Evolutionary conservation across 1,140 invertebrate species (phyloP).

Genomic region (Scaptomyza montana): DNA sequence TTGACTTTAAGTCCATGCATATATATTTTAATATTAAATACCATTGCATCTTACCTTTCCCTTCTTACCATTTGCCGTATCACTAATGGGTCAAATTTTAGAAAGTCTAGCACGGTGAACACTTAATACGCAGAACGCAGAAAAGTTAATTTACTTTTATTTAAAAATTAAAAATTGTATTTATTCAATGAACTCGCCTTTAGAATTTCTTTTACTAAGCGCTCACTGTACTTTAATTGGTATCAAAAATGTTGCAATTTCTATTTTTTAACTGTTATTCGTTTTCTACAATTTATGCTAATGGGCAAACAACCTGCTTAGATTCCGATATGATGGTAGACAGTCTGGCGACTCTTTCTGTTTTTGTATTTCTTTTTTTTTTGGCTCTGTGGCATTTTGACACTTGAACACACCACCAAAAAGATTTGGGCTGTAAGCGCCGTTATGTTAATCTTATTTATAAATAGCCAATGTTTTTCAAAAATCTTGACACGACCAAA

Average conservation of each 20-base stretch:
- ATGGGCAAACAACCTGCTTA: slow-evolving; percentile 36
- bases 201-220: neutral
- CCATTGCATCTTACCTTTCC: slow-evolving; percentile 13
- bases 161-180: too few species aligned
- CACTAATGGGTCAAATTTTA: too few species aligned
- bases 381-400: neutral
- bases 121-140: neutral
- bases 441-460: slow-evolving; percentile 41
- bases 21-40: slow-evolving; percentile 35
- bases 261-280: slow-evolving; percentile 29
- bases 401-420: neutral
- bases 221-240: neutral
- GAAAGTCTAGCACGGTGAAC: too few species aligned
- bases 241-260: slow-evolving; percentile 26
- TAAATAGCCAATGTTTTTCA: slow-evolving; percentile 41
- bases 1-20: slow-evolving; percentile 16
- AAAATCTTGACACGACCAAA: neutral
- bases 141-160: neutral
- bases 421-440: slow-evolving; percentile 5
- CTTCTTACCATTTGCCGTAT: neutral
- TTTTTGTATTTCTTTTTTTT: slow-evolving; percentile 9
- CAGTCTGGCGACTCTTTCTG: slow-evolving; percentile 51
- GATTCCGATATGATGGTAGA: slow-evolving; percentile 47
- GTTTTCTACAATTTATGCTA: slow-evolving; percentile 38
- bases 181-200: neutral